Evolutionary conservation across 2,888 invertebrate species (phyloP).

Genomic region (Eudemis profundana): DNA sequence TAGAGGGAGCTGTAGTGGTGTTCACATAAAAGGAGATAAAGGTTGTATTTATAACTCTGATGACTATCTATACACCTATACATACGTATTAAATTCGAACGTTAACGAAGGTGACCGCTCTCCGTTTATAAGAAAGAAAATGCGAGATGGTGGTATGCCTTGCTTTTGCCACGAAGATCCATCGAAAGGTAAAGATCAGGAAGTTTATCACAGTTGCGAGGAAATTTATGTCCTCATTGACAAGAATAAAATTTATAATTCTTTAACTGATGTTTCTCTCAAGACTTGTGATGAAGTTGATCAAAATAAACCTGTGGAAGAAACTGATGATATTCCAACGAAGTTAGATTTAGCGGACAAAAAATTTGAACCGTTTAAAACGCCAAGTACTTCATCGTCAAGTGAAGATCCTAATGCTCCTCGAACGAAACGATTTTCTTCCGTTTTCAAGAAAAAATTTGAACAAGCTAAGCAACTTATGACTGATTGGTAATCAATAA

Average conservation of each 20-base stretch:
- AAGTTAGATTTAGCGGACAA: slow-evolving; percentile 33
- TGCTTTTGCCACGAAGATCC: slow-evolving; percentile 64
- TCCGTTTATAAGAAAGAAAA: slow-evolving; percentile 64
- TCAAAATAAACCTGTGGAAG: neutral
- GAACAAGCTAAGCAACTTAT: slow-evolving; percentile 62
- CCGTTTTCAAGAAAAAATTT: slow-evolving; percentile 61
- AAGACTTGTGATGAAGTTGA: neutral
- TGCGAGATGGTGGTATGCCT: slow-evolving; percentile 57
- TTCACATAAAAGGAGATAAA: slow-evolving; percentile 63
- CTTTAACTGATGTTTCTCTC: slow-evolving; percentile 21
- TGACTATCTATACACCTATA: slow-evolving; percentile 62
- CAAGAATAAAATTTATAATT: slow-evolving; percentile 22
- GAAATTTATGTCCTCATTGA: slow-evolving; percentile 50
- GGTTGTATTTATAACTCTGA: slow-evolving; percentile 60
- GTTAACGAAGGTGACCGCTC: slow-evolving; percentile 53
- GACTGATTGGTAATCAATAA: slow-evolving; percentile 56
- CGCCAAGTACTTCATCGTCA: slow-evolving; percentile 11
- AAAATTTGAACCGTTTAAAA: slow-evolving; percentile 49
- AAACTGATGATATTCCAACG: slow-evolving; percentile 14
- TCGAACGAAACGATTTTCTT: slow-evolving; percentile 36
- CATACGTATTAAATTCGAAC: slow-evolving; percentile 61
- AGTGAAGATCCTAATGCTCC: slow-evolving; percentile 4
- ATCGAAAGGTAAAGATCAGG: slow-evolving; percentile 37
- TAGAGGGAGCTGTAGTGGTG: slow-evolving; percentile 45
- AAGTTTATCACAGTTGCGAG: slow-evolving; percentile 62